A percentile compares a stretch with the other conserved stretches of the same genome.
phyloP scores from a whole-genome alignment of 2,797 vertebrate genomes.

The Poeciliopsis turneri region DNA sequence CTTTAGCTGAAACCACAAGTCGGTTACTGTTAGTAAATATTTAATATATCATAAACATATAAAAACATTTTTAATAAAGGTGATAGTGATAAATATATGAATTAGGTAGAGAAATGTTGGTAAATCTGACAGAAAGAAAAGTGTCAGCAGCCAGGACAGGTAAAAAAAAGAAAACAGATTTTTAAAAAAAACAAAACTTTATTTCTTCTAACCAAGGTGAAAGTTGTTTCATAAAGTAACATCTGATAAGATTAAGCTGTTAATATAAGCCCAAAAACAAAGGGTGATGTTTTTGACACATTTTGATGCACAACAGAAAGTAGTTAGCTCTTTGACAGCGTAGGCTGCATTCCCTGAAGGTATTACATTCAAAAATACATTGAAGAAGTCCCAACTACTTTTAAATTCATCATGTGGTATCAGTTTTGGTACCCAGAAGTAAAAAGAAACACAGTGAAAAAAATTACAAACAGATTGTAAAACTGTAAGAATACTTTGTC shows the following conservation, averaged over 20 bases:
- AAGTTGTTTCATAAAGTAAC: background rate
- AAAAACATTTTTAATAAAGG: no score
- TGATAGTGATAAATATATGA: no score
- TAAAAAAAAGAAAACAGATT: no score
- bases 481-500: background rate
- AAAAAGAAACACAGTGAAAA: background rate
- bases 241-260: background rate
- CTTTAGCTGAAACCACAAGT: background rate
- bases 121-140: background rate
- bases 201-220: background rate
- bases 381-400: background rate
- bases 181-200: background rate
- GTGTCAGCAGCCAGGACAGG: background rate
- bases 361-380: background rate
- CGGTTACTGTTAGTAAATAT: no score
- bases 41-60: no score
- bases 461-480: background rate
- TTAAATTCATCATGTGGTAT: background rate
- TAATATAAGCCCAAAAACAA: background rate
- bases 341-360: background rate
- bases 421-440: background rate
- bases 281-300: background rate
- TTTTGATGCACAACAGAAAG: background rate
- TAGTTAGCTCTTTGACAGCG: background rate
- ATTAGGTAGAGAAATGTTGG: background rate